phyloP scores from a whole-genome alignment of 2,113 vertebrate genomes.

The Mugil cephalus region DNA sequence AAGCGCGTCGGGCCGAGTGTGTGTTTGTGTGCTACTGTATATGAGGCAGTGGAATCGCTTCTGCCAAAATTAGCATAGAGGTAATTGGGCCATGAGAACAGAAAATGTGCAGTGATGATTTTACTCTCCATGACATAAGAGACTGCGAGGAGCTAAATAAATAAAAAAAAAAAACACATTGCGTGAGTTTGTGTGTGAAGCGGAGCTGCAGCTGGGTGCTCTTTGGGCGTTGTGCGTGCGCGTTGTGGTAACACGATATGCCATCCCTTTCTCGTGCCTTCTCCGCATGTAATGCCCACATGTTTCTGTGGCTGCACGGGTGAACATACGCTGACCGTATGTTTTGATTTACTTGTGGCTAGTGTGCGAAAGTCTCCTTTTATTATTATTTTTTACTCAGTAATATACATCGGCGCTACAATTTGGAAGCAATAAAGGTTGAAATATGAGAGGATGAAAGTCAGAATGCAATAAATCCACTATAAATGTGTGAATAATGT shows the following conservation, averaged over 20 bases:
- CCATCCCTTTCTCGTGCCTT: slow-evolving; percentile 28
- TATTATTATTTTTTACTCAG: not conserved
- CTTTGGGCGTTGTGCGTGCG: slow-evolving; percentile 23
- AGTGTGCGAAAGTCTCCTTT: not conserved
- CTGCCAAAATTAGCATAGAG: slow-evolving; percentile 55
- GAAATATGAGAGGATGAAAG: not conserved
- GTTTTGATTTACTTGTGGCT: slow-evolving; percentile 20
- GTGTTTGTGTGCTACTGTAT: slow-evolving; percentile 20
- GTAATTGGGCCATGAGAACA: slow-evolving; percentile 60
- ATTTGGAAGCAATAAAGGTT: too few species aligned
- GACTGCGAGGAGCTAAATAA: slow-evolving; percentile 37
- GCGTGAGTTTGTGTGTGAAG: slow-evolving; percentile 7
- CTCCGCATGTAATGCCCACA: slow-evolving; percentile 28
- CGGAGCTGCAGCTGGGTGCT: slow-evolving; percentile 19
- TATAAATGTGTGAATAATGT: too few species aligned
- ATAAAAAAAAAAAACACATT: slow-evolving; percentile 10
- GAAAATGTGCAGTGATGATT: slow-evolving; percentile 45
- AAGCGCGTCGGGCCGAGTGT: slow-evolving; percentile 21
- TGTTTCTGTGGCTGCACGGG: slow-evolving; percentile 35
- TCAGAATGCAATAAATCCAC: not conserved
- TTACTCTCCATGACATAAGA: slow-evolving; percentile 57
- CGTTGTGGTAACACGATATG: slow-evolving; percentile 35
- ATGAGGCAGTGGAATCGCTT: slow-evolving; percentile 46
- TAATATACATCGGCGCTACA: not conserved
- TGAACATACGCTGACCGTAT: slow-evolving; percentile 39